A percentile compares a stretch with the other conserved stretches of the same genome.
Evolutionary conservation across 2,797 vertebrate genomes (phyloP).

Genomic region (Tinamus major): DNA sequence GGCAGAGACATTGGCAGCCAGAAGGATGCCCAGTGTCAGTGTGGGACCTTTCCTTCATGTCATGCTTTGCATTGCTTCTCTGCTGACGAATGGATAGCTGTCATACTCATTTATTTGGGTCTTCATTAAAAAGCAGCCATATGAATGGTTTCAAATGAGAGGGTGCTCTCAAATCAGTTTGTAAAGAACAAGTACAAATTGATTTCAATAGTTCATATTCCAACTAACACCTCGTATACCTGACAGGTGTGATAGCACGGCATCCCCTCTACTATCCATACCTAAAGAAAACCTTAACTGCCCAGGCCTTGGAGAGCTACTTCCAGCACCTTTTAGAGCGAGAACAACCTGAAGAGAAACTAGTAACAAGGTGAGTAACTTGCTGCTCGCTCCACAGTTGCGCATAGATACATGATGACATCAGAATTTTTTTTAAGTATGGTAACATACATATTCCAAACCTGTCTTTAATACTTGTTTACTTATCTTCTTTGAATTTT

Average conservation of each 20-base stretch:
- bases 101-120: neutral
- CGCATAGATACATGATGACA: neutral
- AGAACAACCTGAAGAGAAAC: conserved; percentile 38
- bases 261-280: conserved; percentile 88
- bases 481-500: neutral
- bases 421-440: neutral
- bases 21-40: neutral
- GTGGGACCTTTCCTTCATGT: neutral
- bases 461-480: neutral
- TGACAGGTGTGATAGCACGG: conserved; percentile 84
- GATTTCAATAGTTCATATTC: neutral
- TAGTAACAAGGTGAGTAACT: conserved; percentile 78
- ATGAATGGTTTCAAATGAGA: neutral
- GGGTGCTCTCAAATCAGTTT: conserved; percentile 9
- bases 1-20: neutral
- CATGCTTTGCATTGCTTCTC: neutral
- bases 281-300: conserved; percentile 87
- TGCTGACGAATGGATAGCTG: neutral
- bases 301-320: conserved; percentile 83
- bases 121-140: conserved; percentile 18
- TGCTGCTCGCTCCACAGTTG: neutral
- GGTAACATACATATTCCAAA: neutral
- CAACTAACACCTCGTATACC: conserved; percentile 29
- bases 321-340: conserved; percentile 85
- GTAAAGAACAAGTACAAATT: neutral